Conservation (phyloP, 2,888 invertebrate genomes). For the Leistus spinibarbis region DNA sequence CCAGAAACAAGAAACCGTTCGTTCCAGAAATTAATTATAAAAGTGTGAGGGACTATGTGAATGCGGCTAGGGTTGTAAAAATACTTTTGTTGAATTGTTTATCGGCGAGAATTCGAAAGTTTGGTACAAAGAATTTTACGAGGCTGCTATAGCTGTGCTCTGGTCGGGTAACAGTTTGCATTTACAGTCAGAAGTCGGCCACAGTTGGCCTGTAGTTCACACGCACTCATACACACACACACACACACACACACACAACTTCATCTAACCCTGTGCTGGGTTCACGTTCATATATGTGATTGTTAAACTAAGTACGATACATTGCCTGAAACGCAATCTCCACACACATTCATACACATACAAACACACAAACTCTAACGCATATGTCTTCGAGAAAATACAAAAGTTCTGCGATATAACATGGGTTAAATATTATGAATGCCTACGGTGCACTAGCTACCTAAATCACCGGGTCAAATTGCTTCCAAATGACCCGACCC, state of each 20-base stretch:
- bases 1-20: background rate
- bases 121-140: slow-evolving; percentile 25
- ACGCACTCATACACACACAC: background rate
- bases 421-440: background rate
- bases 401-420: background rate
- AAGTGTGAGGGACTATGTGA: slow-evolving; percentile 8
- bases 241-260: background rate
- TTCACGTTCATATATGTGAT: background rate
- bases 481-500: background rate
- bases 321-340: background rate
- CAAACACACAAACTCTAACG: too few species aligned
- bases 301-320: background rate
- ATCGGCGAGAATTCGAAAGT: slow-evolving; percentile 16
- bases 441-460: background rate
- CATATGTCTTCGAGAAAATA: too few species aligned
- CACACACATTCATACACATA: background rate
- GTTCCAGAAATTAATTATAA: slow-evolving; percentile 13
- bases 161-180: slow-evolving; percentile 31
- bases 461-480: background rate
- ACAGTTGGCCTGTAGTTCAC: background rate
- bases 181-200: slow-evolving; percentile 16
- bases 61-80: background rate
- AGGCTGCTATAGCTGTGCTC: too few species aligned
- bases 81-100: slow-evolving; percentile 15
- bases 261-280: background rate